Evolutionary conservation across 2,797 vertebrate genomes (phyloP), one percentile per base, ranked within the genome.

Genomic region (Nasua narica): DNA sequence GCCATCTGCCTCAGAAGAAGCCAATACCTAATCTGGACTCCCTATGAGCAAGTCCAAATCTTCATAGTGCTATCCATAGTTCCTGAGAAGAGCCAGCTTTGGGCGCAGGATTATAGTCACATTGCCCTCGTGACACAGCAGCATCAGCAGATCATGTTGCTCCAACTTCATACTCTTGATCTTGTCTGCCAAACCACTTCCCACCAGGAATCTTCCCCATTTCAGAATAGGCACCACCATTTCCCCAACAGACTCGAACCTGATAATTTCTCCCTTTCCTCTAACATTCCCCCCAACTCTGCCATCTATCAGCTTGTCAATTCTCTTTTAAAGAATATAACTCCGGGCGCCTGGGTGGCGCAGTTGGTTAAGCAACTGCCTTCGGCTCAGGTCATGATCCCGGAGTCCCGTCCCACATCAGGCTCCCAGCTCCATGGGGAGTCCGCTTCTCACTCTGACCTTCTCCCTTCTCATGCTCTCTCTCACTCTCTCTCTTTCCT

Each of bases 141-240:
- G 98, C 0, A 99, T 99, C 99, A 99, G 99, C 99, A 99, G 98
- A 99, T 99, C 99, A 99, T 99, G 99, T 99, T 99, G 98, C 99
- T 99, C 99, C 99, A 99, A 98, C 99, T 99, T 99, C 99, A 99
- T 98, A 99, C 99, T 87, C 56, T n/a, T 62, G 21, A 76, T n/a
- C 70, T 65, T 85, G 40, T 74, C 74, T 40, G 35, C 13, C 60
- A 78, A 72, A 79, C 37, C 25, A 40, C 12, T 76, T 50, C 43
- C 25, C 23, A 23, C 37, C 27, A 52, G 23, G 10, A 79, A 79
- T 54, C 56, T 83, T 79, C 32, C 35, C 18, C 32, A 69, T 35
- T 32, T 67, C 35, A 54, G 67, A 91, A 82, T 0, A 83, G n/a
- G 35, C 0, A 40, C 40, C 62, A 83, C 7, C 19, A 87, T 18